Conservation (phyloP, 2,888 invertebrate species). For the Timema cristinae region DNA sequence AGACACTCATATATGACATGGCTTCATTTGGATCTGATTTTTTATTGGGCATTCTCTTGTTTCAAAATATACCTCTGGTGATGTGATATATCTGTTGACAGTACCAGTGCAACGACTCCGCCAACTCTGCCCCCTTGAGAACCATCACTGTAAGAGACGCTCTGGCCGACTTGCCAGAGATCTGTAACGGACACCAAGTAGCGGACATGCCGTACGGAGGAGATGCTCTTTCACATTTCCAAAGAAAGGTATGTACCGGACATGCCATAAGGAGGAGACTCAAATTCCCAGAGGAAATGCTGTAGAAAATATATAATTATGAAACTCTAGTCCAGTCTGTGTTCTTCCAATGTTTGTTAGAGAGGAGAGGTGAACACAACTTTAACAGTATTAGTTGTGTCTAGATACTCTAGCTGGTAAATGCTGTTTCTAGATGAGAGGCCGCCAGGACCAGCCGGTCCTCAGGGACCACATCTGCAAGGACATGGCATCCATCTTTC, state of each 20-base stretch:
- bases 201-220: slow-evolving; percentile 68
- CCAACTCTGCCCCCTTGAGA: slow-evolving; percentile 59
- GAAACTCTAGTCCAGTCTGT: neutral
- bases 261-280: no score
- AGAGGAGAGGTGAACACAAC: neutral
- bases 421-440: slow-evolving; percentile 52
- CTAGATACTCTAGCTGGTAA: neutral
- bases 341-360: no score
- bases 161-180: slow-evolving; percentile 74
- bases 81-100: slow-evolving; percentile 29
- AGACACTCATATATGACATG: neutral
- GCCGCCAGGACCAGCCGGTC: slow-evolving; percentile 52
- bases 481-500: slow-evolving; percentile 75
- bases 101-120: slow-evolving; percentile 35
- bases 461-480: slow-evolving; percentile 77
- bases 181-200: slow-evolving; percentile 65
- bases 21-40: neutral
- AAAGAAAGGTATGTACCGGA: slow-evolving; percentile 49
- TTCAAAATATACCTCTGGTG: neutral
- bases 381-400: neutral
- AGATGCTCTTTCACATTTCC: slow-evolving; percentile 71
- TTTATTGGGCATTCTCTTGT: neutral
- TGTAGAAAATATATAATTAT: neutral
- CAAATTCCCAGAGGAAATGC: no score
- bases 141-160: slow-evolving; percentile 78